Base-by-base conservation (phyloP, 2,888 invertebrate genomes). In the Melipona bicolor region DNA sequence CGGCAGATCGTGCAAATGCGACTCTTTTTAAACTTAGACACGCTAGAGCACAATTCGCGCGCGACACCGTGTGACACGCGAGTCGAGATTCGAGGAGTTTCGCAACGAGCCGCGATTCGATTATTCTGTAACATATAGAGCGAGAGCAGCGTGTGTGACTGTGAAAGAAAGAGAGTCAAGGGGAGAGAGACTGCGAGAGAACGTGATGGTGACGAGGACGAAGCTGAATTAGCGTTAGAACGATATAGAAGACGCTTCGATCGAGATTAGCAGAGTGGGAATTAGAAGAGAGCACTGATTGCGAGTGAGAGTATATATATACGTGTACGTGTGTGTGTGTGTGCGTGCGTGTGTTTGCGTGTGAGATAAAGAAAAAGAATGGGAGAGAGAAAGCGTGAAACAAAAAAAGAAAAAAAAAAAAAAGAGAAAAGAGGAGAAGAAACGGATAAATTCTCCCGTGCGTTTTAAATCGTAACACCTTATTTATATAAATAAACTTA, bases 401-500 rank as follows among this genome's bases (percentile, higher is more conserved):
- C 36, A 62, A 65, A 56, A 21, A 61, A 52, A 62, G 67, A 69
- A 59, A 54, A 62, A 54, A 32, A n/a, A 32, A 11, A 21, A n/a
- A 3, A 49, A 43, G 54, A 62, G 15, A 21, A 27, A 70, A 43
- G 54, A 43, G 36, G 70, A 77, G 79, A 67, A 50, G 71, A 50
- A 86, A 86, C 89, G 81, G 85, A 82, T 21, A 65, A 75, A 79
- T 79, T 88, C 81, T 91, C 89, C 90, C 91, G 3, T 64, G 91
- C 91, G 91, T 93, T 92, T 91, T 91, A 90, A 93, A 91, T 87
- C 87, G 91, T 92, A 94, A 93, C 92, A 92, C 88, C 92, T 93
- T 93, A 94, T 94, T 94, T 94, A 93, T 94, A 94, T 92, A 91
- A 91, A 92, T 91, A 90, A 77, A 92, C 91, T 92, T 92, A 93